Percentiles rank a stretch among this genome's conserved stretches.
Evolutionary conservation across 2,113 vertebrate species (phyloP).

Genomic region (Axis porcinus): DNA sequence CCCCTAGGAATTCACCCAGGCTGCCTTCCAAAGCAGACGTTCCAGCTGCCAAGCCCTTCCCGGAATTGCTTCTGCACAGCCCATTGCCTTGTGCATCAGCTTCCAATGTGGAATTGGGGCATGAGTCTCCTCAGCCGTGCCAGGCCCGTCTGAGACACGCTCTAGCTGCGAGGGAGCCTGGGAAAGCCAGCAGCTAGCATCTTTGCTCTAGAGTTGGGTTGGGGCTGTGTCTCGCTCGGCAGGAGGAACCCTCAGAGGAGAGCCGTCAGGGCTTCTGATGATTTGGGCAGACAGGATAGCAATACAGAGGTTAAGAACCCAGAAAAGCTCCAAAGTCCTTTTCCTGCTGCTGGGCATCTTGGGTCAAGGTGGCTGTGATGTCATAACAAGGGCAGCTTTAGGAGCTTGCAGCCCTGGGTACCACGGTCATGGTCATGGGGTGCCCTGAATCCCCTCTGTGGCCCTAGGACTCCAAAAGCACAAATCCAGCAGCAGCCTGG

Average conservation of each 20-base stretch:
- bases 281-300: no score
- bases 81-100: accelerated
- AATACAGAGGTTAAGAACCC: accelerated
- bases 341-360: neutral
- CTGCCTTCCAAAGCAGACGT: neutral
- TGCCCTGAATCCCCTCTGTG: neutral
- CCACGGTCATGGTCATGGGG: neutral
- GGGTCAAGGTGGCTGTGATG: neutral
- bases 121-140: accelerated
- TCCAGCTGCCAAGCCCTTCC: neutral
- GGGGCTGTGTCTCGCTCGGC: no score
- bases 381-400: neutral
- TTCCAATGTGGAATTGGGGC: accelerated
- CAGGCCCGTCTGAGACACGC: no score
- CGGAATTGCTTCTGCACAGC: neutral
- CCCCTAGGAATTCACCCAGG: no score
- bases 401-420: neutral
- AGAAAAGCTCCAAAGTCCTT: neutral
- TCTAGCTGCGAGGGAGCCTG: neutral
- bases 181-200: accelerated
- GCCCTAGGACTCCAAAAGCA: accelerated
- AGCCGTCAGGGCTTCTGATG: neutral
- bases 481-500: neutral
- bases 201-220: neutral
- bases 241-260: neutral